Evolutionary conservation across 2,113 vertebrate species (phyloP), one percentile per base, ranked within the genome.

Genomic region (Stigmatopora argus): DNA sequence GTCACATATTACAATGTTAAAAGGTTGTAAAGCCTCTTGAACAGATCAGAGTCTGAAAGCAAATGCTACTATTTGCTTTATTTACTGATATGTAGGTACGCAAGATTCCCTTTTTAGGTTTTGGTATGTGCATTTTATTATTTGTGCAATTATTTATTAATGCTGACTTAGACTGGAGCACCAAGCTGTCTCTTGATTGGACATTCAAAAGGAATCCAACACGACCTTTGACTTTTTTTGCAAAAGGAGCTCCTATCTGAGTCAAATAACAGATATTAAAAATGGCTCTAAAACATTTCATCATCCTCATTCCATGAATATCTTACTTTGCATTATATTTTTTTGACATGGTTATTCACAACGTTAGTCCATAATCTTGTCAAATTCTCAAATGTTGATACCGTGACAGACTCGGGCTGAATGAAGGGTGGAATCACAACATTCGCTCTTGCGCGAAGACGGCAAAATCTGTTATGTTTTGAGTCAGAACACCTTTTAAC

Each of bases 381-480:
- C 55, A 41, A 61, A 59, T 38, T 4, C 59, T 62, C 67, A 75
- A 65, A 44, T 66, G 72, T 67, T 69, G 71, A 83, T 70, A 19
- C 46, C 46, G 17, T 64, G 77, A 23, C 70, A 66, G 71, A n/a
- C 67, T 80, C 79, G 85, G 74, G 78, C 83, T 82, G 79, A 86
- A 88, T 83, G 86, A 84, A 75, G 83, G 65, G 81, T 87, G 70
- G 69, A 23, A 85, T 76, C 78, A 81, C 76, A 23, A 49, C 74
- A 84, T 84, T 83, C 76, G 75, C 77, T 78, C 78, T 74, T 87
- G 83, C 76, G 74, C 80, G 76, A 78, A 63, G 55, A 70, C 63
- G 44, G 34, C 65, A 72, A 65, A 80, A 71, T 75, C 69, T 81
- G 76, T 65, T 62, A 74, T 81, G 77, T 74, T 75, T 60, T 5